phyloP scores from a whole-genome alignment of 2,797 vertebrate genomes.

The Mycteria americana region DNA sequence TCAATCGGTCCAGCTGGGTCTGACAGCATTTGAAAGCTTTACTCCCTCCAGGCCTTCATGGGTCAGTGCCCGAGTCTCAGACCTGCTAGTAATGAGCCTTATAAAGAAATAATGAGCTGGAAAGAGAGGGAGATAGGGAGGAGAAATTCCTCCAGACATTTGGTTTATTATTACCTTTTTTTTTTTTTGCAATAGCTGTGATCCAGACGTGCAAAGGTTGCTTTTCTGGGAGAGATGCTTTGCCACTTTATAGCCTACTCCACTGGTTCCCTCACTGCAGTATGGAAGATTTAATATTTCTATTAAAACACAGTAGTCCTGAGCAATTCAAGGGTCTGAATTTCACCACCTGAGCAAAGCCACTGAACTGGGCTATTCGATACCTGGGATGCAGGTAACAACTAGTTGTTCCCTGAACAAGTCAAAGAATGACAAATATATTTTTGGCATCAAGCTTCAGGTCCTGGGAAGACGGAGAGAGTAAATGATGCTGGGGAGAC shows the following conservation, averaged over 20 bases:
- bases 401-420: not conserved
- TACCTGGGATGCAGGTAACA: not conserved
- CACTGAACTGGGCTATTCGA: not conserved
- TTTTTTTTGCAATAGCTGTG: not conserved
- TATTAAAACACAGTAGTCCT: not conserved
- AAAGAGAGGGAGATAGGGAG: not conserved
- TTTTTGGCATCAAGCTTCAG: not conserved
- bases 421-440: not conserved
- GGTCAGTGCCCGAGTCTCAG: not conserved
- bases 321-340: not conserved
- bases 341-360: not conserved
- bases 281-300: not conserved
- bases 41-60: not conserved
- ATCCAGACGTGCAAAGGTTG: not conserved
- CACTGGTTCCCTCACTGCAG: not conserved
- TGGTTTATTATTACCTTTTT: not conserved
- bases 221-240: not conserved
- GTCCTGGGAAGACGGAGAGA: not conserved
- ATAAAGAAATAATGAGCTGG: conserved; percentile 45
- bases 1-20: not conserved
- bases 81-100: conserved; percentile 37
- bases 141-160: not conserved
- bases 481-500: not conserved
- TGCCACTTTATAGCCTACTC: not conserved
- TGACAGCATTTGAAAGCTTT: not conserved